phyloP scores from a whole-genome alignment of 2,888 invertebrate species.

The Synergus laeviventris region DNA sequence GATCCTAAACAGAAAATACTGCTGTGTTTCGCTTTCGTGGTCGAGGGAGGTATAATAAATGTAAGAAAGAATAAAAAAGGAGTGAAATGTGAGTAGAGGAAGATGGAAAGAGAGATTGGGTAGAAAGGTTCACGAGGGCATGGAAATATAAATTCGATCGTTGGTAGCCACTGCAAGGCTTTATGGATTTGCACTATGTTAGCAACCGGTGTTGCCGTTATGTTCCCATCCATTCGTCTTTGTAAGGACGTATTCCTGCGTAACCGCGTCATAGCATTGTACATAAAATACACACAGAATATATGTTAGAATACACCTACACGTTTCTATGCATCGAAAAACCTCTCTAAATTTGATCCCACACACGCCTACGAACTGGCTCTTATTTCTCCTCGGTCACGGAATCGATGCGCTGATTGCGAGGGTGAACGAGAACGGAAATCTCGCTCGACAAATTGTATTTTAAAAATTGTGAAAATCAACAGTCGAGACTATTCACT shows the following conservation, averaged over 20 bases:
- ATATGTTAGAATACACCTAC: constrained; percentile 18
- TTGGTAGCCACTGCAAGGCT: background rate
- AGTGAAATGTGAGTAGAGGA: background rate
- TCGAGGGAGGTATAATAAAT: background rate
- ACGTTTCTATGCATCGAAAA: background rate
- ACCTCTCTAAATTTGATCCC: constrained; percentile 8
- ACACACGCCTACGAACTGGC: constrained; percentile 17
- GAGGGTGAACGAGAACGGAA: constrained; percentile 13
- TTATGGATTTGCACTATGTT: constrained; percentile 28
- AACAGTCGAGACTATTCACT: constrained; percentile 31
- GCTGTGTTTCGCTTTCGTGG: background rate
- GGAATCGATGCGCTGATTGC: constrained; percentile 40
- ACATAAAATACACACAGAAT: background rate
- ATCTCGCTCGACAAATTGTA: constrained; percentile 39
- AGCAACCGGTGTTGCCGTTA: constrained; percentile 22
- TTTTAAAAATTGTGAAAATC: constrained; percentile 40
- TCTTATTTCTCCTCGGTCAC: constrained; percentile 35
- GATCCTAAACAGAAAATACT: background rate
- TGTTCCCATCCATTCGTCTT: constrained; percentile 30
- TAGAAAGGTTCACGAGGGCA: constrained; percentile 17
- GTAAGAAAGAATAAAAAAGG: background rate
- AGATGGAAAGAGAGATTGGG: constrained; percentile 5
- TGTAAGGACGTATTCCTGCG: constrained; percentile 35
- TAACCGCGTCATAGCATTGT: constrained; percentile 15
- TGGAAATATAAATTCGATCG: constrained; percentile 31